A percentile compares a stretch with the other conserved stretches of the same genome.
Evolutionary conservation across 2,888 invertebrate genomes (phyloP).

Genomic region (Agriopis marginaria): DNA sequence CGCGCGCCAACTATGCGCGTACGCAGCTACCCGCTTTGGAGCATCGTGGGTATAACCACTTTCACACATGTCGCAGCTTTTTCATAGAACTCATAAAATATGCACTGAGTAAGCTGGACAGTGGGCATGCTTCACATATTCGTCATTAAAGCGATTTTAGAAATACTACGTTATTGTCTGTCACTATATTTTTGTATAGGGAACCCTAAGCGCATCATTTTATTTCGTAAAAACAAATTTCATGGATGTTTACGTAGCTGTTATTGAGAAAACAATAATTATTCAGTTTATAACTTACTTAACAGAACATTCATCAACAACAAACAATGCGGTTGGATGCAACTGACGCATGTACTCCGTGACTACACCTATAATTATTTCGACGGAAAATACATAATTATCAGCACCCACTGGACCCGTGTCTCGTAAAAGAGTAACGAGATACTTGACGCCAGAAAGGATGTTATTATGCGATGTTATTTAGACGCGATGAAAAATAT

Average conservation of each 20-base stretch:
- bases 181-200: no score
- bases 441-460: slow-evolving; percentile 34
- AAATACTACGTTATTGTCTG: not conserved
- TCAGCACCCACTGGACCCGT: slow-evolving; percentile 19
- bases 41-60: slow-evolving; percentile 61
- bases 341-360: slow-evolving; percentile 10
- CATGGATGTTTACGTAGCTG: slow-evolving; percentile 18
- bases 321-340: not conserved
- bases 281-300: not conserved
- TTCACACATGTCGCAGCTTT: slow-evolving; percentile 55
- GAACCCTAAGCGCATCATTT: not conserved
- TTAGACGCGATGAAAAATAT: slow-evolving; percentile 31
- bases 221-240: not conserved
- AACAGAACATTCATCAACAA: not conserved
- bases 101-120: slow-evolving; percentile 47
- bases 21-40: slow-evolving; percentile 67
- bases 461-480: slow-evolving; percentile 36
- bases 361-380: not conserved
- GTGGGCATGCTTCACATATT: slow-evolving; percentile 30
- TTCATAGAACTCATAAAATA: slow-evolving; percentile 54
- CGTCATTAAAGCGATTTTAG: slow-evolving; percentile 38
- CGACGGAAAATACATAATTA: not conserved
- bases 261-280: slow-evolving; percentile 9
- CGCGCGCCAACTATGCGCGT: slow-evolving; percentile 66
- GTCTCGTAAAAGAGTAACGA: slow-evolving; percentile 47